Evolutionary conservation across 2,113 vertebrate species (phyloP).

Genomic region (Petrocephalus zakoni): DNA sequence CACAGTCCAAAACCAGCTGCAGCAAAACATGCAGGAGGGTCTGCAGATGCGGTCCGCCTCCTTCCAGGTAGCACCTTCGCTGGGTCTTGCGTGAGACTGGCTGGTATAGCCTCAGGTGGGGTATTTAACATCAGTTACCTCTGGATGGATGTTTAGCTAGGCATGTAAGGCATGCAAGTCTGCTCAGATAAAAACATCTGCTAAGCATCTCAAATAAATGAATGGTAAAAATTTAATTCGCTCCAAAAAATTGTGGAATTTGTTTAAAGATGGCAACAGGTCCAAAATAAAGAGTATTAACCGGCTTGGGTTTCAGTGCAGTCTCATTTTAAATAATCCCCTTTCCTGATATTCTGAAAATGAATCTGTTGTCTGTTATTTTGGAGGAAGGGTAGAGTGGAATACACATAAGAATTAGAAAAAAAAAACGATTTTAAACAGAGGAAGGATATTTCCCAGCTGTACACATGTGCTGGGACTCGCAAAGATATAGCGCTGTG

Average conservation of each 20-base stretch:
- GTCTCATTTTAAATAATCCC: background rate
- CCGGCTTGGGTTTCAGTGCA: background rate
- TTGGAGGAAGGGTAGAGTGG: background rate
- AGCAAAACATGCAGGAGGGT: conserved; percentile 94
- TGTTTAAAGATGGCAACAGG: background rate
- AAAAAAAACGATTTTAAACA: background rate
- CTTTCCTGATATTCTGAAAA: background rate
- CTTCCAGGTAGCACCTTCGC: conserved; percentile 73
- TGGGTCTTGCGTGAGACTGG: background rate
- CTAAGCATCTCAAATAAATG: background rate
- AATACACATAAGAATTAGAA: conserved; percentile 7
- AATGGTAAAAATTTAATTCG: background rate
- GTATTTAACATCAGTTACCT: background rate
- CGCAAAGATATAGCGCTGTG: conserved; percentile 33
- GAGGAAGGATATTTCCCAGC: conserved; percentile 22
- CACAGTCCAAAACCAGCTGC: conserved; percentile 87
- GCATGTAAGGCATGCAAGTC: background rate
- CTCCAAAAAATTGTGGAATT: background rate
- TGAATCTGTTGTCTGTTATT: background rate
- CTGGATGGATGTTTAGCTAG: background rate
- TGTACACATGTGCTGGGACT: conserved; percentile 46
- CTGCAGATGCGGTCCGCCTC: conserved; percentile 87
- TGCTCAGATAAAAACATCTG: background rate
- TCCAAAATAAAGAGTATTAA: background rate
- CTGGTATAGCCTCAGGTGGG: background rate